A percentile compares a stretch with the other conserved stretches of the same genome.
phyloP scores from a whole-genome alignment of 2,113 vertebrate genomes.

The Climacteris rufus region DNA sequence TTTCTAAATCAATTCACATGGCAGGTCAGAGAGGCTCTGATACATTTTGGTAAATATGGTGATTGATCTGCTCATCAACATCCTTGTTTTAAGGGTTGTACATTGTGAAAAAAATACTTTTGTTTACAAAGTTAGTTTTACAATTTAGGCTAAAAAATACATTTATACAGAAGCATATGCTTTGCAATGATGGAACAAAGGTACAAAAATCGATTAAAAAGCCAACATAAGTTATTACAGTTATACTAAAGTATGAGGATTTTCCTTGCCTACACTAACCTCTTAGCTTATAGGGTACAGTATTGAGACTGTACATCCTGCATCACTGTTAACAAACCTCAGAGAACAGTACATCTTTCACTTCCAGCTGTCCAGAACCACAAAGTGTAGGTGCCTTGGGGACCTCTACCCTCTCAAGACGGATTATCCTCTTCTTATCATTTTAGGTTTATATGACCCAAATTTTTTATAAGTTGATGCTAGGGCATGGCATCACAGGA shows the following conservation, averaged over 20 bases:
- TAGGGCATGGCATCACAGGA: not conserved
- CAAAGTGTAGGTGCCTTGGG: not conserved
- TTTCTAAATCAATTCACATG: not conserved
- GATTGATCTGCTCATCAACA: accelerated
- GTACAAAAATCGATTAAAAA: not conserved
- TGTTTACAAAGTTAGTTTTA: not conserved
- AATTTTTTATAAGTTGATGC: not conserved
- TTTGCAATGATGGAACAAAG: not conserved
- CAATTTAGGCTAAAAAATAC: not conserved
- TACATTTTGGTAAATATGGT: not conserved
- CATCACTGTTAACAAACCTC: not conserved
- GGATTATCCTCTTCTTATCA: not conserved
- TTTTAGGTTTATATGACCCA: not conserved
- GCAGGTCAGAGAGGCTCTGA: not conserved
- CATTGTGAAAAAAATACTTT: not conserved
- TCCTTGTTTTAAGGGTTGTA: not conserved
- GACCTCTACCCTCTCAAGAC: not conserved
- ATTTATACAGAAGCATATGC: not conserved
- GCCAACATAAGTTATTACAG: not conserved
- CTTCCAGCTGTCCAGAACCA: not conserved
- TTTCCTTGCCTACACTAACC: not conserved
- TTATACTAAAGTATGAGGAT: not conserved
- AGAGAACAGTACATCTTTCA: not conserved
- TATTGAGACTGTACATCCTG: accelerated
- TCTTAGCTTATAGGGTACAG: not conserved